Evolutionary conservation across 2,888 invertebrate genomes (phyloP).

Genomic region (Drosophila demipolita): DNA sequence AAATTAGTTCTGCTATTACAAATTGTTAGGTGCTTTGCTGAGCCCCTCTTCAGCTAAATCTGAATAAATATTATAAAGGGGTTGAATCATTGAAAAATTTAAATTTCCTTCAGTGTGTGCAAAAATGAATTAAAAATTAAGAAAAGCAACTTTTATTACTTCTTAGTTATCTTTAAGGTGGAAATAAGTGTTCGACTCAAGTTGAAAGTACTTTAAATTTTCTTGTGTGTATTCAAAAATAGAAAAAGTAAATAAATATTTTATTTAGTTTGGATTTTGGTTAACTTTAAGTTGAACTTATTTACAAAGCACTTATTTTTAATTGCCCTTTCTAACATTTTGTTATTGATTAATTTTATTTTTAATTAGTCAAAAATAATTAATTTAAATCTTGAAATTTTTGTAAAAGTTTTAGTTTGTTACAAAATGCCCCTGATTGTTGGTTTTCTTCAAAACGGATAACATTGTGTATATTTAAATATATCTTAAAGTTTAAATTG

Average conservation of each 20-base stretch:
- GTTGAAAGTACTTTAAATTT: background rate
- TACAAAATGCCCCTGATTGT: background rate
- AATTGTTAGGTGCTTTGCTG: constrained; percentile 6
- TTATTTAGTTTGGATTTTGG: background rate
- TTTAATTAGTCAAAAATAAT: background rate
- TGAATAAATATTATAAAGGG: background rate
- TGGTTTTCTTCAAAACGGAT: background rate
- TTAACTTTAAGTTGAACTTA: background rate
- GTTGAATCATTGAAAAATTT: background rate
- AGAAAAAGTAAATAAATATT: no score
- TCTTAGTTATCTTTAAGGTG: background rate
- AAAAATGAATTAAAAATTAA: background rate
- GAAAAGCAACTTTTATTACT: fast-evolving
- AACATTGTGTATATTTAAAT: background rate
- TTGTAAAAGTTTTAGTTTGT: background rate
- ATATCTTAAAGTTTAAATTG: background rate
- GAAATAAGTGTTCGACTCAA: background rate
- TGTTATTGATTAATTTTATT: background rate
- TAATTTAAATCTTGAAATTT: background rate
- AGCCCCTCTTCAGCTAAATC: no score
- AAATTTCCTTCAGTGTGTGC: background rate
- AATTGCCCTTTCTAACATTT: background rate
- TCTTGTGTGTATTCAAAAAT: no score
- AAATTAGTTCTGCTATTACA: constrained; percentile 8
- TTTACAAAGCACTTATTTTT: background rate